These are phyloP conservation scores for Polyommatus iphigenia DNA, from an alignment of 2,888 invertebrate genomes.

Conservation along the genomic window DNA sequence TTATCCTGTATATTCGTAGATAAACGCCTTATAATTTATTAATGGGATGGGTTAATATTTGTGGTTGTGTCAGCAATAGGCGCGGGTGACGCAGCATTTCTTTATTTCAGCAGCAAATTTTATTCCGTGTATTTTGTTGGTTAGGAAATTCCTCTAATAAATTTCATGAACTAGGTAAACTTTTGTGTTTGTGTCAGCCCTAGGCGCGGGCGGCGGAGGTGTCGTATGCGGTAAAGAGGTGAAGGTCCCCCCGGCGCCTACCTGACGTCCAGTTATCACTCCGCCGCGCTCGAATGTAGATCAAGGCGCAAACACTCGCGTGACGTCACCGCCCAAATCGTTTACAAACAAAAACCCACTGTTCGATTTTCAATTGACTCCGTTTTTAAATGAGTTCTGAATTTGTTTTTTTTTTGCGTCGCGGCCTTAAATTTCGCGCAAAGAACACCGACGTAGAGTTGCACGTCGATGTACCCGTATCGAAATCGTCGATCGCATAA, in stretches of 20 bases:
- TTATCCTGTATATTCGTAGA: too few relatives aligned
- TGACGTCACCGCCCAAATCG: slow-evolving; percentile 11
- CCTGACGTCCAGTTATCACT: slow-evolving; percentile 28
- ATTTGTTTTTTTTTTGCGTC: not conserved
- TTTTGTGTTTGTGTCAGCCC: not conserved
- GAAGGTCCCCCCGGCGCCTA: slow-evolving; percentile 29
- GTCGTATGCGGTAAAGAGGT: slow-evolving; percentile 29
- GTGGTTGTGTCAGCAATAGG: too few relatives aligned
- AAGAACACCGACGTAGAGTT: not conserved
- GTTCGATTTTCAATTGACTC: slow-evolving; percentile 10
- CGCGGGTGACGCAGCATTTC: too few relatives aligned
- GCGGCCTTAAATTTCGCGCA: not conserved
- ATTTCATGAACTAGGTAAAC: not conserved
- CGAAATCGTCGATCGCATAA: not conserved
- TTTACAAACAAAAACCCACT: slow-evolving; percentile 15
- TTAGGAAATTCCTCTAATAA: not conserved
- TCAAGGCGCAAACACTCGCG: slow-evolving; percentile 25
- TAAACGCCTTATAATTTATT: too few relatives aligned
- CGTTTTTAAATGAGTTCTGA: not conserved
- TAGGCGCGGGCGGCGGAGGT: slow-evolving; percentile 3
- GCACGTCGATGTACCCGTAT: not conserved
- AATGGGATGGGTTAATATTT: too few relatives aligned
- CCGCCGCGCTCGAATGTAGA: slow-evolving; percentile 21
- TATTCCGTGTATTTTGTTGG: too few relatives aligned
- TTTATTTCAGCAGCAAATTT: too few relatives aligned